Conservation (phyloP, 2,113 vertebrate species). For the Microcebus ravelobensis region DNA sequence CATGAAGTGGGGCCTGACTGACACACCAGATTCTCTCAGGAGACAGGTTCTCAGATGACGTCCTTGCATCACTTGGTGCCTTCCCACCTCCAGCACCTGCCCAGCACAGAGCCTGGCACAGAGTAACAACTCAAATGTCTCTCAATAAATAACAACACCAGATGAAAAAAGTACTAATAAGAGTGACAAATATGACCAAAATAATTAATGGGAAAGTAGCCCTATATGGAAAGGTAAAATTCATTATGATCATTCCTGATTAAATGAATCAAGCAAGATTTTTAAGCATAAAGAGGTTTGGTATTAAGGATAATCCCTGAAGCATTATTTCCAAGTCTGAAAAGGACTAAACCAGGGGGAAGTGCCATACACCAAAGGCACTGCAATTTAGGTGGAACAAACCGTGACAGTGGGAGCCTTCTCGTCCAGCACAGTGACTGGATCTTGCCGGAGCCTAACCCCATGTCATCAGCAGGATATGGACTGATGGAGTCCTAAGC, state of each 20-base stretch:
- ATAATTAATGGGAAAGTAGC: neutral
- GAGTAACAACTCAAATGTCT: neutral
- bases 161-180: neutral
- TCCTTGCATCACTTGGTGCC: neutral
- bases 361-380: neutral
- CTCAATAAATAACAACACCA: neutral
- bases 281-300: neutral
- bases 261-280: neutral
- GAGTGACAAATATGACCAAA: neutral
- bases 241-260: neutral
- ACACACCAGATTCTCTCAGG: neutral
- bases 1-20: neutral
- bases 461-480: too few species aligned
- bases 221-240: neutral
- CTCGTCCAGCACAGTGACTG: neutral
- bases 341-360: neutral
- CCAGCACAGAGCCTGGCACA: neutral
- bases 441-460: neutral
- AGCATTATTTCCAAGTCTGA: constrained; percentile 7
- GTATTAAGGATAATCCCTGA: constrained; percentile 4
- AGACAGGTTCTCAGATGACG: neutral
- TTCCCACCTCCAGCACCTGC: neutral
- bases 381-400: neutral
- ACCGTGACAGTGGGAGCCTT: rapidly evolving
- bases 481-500: neutral